phyloP scores from a whole-genome alignment of 1,140 invertebrate genomes.

The Amphibalanus amphitrite region DNA sequence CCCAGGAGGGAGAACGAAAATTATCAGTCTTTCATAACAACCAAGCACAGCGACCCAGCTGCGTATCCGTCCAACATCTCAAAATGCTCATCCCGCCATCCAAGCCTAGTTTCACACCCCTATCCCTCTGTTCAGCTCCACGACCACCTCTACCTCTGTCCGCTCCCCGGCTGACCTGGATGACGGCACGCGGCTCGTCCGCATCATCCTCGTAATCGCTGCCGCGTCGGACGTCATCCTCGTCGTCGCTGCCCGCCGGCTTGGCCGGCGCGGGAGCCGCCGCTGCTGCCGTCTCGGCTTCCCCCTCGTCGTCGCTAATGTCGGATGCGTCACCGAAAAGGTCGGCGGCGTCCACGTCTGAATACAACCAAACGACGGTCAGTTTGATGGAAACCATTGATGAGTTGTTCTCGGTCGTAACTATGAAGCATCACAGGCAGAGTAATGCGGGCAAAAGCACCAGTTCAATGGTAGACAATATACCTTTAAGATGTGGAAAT shows the following conservation, averaged over 20 bases:
- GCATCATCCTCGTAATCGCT: conserved; percentile 9
- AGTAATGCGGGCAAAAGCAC: too few species aligned
- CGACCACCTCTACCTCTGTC: background rate
- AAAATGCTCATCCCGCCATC: too few species aligned
- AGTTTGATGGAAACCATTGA: too few species aligned
- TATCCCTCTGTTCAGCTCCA: background rate
- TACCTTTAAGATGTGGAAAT: too few species aligned
- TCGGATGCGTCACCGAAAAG: conserved; percentile 86
- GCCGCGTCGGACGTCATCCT: conserved; percentile 29
- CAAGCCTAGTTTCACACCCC: too few species aligned
- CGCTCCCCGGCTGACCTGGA: conserved; percentile 1
- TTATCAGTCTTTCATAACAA: too few species aligned
- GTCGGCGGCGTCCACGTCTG: conserved; percentile 39
- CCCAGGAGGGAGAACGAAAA: too few species aligned
- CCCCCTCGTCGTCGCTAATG: conserved; percentile 42
- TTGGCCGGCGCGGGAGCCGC: background rate
- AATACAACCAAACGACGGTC: background rate
- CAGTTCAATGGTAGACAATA: too few species aligned
- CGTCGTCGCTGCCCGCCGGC: conserved; percentile 34
- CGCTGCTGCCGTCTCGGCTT: background rate
- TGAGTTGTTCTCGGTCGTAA: too few species aligned
- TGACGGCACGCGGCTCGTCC: background rate
- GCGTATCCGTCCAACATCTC: too few species aligned
- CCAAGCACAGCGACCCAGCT: too few species aligned
- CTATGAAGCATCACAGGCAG: too few species aligned